Evolutionary conservation across 2,888 invertebrate species (phyloP).

Genomic region (Molanna angustata): DNA sequence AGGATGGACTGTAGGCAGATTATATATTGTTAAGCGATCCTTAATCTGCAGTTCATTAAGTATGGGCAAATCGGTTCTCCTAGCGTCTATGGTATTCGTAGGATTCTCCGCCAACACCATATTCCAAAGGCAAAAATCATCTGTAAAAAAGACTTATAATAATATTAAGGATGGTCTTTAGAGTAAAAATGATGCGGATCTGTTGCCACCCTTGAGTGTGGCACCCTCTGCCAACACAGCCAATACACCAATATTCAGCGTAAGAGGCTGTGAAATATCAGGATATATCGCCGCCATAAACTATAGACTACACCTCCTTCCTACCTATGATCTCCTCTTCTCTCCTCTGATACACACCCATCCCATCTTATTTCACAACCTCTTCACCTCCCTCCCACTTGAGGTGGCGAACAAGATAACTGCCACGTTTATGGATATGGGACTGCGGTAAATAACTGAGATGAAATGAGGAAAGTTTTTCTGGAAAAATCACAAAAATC

Average conservation of each 20-base stretch:
- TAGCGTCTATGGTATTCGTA: too few species aligned
- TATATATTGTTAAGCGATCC: too few species aligned
- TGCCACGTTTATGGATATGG: constrained; percentile 28
- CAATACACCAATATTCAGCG: constrained; percentile 30
- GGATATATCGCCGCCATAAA: constrained; percentile 32
- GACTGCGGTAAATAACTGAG: constrained; percentile 16
- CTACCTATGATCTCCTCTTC: background rate
- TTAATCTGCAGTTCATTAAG: too few species aligned
- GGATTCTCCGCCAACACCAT: too few species aligned
- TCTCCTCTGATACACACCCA: background rate
- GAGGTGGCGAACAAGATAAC: constrained; percentile 25
- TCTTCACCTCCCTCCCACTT: background rate
- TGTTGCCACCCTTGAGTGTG: too few species aligned
- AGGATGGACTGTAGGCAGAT: too few species aligned
- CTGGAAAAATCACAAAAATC: background rate
- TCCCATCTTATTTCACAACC: background rate
- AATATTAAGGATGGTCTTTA: too few species aligned
- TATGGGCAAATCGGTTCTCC: too few species aligned
- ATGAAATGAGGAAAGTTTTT: constrained; percentile 10
- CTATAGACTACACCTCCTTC: constrained; percentile 8
- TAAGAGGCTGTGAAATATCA: constrained; percentile 34
- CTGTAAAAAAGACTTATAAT: too few species aligned
- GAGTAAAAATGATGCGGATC: background rate
- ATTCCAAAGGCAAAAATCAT: too few species aligned
- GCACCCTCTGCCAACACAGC: constrained; percentile 12